Evolutionary conservation across 35 echinoderm and acorn worm species (phyloP).

Genomic region (Apostichopus japonicus): DNA sequence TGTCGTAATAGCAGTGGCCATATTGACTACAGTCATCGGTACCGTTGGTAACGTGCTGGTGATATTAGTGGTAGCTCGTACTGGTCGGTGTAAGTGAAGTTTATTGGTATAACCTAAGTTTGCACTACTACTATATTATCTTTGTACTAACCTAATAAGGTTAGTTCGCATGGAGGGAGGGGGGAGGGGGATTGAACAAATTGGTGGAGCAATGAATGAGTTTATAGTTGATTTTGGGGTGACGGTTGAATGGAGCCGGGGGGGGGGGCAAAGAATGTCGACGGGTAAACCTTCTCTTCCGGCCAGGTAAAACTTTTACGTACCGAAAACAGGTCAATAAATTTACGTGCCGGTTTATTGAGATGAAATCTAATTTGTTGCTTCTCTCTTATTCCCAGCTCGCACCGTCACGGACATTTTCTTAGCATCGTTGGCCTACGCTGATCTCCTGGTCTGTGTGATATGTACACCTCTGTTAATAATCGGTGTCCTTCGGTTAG

Average conservation of each 20-base stretch:
- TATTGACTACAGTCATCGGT: background rate
- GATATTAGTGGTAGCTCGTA: conserved; percentile 5
- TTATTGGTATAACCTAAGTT: too few species aligned
- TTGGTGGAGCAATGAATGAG: too few species aligned
- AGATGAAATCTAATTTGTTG: too few species aligned
- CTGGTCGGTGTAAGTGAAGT: background rate
- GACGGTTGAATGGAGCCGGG: too few species aligned
- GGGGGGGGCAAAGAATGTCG: too few species aligned
- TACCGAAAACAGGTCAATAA: too few species aligned
- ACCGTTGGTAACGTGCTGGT: background rate
- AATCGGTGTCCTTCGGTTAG: conserved; percentile 68
- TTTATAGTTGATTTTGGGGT: too few species aligned
- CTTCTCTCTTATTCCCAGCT: conserved; percentile 18
- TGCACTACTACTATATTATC: background rate
- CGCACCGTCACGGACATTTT: conserved; percentile 92
- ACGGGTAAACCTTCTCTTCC: too few species aligned
- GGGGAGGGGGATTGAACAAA: too few species aligned
- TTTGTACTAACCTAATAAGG: background rate
- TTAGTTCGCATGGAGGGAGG: too few species aligned
- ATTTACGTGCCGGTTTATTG: too few species aligned
- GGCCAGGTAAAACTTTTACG: too few species aligned
- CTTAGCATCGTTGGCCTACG: conserved; percentile 77
- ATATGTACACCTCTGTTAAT: conserved; percentile 79
- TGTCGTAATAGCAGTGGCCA: background rate
- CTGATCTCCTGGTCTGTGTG: conserved; percentile 85